Evolutionary conservation across 2,113 vertebrate species (phyloP).

Genomic region (Paradisaea rubra): DNA sequence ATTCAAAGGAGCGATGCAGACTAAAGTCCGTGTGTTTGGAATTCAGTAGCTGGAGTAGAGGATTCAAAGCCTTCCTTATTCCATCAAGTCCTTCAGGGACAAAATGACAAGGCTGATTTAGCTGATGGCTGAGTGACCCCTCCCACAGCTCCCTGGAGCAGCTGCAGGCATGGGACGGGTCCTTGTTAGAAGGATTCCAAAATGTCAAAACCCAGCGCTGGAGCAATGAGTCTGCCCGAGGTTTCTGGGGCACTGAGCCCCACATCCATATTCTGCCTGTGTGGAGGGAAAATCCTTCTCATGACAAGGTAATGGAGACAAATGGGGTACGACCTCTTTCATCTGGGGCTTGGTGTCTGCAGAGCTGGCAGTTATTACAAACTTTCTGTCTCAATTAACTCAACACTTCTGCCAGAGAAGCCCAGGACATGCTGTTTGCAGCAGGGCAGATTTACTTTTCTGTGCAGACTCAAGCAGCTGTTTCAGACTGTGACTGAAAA

Average conservation of each 20-base stretch:
- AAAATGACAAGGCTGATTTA: not conserved
- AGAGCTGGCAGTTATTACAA: not conserved
- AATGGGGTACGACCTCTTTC: not conserved
- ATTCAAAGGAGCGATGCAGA: not conserved
- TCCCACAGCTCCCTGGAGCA: not conserved
- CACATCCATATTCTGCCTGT: not conserved
- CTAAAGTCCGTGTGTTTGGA: not conserved
- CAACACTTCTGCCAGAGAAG: not conserved
- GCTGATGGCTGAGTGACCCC: not conserved
- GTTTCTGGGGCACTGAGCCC: not conserved
- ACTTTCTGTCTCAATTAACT: slow-evolving; percentile 27
- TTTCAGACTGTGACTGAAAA: not conserved
- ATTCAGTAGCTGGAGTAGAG: not conserved
- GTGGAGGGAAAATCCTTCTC: not conserved
- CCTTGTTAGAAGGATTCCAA: not conserved
- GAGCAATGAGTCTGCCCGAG: not conserved
- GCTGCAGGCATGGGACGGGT: not conserved
- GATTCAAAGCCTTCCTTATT: not conserved
- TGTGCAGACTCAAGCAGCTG: slow-evolving; percentile 1
- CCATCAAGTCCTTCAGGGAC: not conserved
- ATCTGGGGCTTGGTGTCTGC: not conserved
- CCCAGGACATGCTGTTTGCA: not conserved
- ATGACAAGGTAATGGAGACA: not conserved
- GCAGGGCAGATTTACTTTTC: not conserved
- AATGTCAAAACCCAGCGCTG: not conserved